Evolutionary conservation across 2,888 invertebrate genomes (phyloP), one percentile per base, ranked within the genome.

Genomic region (Corbicula japonica): DNA sequence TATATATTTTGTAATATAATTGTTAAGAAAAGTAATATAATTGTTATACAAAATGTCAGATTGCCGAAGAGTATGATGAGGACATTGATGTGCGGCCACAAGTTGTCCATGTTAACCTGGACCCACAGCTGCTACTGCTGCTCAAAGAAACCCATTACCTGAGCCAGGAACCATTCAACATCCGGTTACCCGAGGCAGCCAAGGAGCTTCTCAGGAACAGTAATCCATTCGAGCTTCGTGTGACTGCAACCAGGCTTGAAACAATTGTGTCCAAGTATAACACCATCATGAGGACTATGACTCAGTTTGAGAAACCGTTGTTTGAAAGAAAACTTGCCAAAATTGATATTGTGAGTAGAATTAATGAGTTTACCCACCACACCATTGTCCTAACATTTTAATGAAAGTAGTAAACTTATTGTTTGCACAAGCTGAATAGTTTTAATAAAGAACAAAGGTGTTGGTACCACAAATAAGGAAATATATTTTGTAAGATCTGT

Each of bases 231-330:
- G 88, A 91, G 61, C 85, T 93, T 56, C 85, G 90, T 38, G 91
- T 91, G 18, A 90, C 91, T 4, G 92, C 92, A 0, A 92, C 92
- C 2, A 83, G 93, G 35, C 88, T 93, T 46, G 92, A 93, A 77
- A 92, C 92, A 12, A 92, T 93, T 35, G 92, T 91, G 34, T 91
- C 92, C 60, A 93, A 93, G 80, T 93, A 93, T 83, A 93, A 93
- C 82, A 86, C 90, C 15, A 91, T 93, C 71, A 92, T 93, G 92
- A 87, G 89, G 65, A 90, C 90, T 0, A 90, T 93, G 76, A 91
- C 91, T 44, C 88, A 89, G 60, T 92, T 92, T 87, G 93, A 93
- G 85, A 89, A 87, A 62, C 92, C 92, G 15, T 83, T 93, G 81
- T 92, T 93, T 87, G 93, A 93, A 63, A 83, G 92, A 41, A 92